Base-by-base conservation (phyloP, 2,113 vertebrate species). In the Stictonetta naevosa region DNA sequence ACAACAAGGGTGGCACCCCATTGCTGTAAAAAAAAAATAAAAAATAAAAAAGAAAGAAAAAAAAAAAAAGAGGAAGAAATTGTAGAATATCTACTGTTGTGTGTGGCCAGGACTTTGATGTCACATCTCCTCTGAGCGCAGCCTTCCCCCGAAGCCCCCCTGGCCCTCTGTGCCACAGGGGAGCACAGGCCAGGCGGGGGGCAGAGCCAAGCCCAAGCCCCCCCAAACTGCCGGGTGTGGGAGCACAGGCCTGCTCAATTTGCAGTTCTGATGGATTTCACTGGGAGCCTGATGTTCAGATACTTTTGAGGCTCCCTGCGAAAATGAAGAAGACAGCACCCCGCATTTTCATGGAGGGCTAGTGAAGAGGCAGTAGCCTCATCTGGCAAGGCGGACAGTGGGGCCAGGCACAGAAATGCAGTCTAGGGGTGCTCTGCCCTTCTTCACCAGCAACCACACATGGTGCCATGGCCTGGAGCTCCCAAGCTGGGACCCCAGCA, bases 1-100 rank as follows among this genome's bases (percentile, higher is more conserved):
- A 1, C 84, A 91, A 59, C 77, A 89, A 82, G 83, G 53, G 80
- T 93, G 80, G 83, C 88, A 95, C 42, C 52, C 42, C 46, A 23
- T 44, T 86, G 34, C 83, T 86, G 33, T 66, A 50, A 46, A 26
- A 26, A 52, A 52, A 52, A 50, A 13, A 50, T 23, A 50, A 13
- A 50, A 38, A 63, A 63, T 28, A 63, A 63, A 38, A 40, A 19
- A 28, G 28, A 26, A 10, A 29, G 19, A 5, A 11, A 56, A 33
- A 40, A 40, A 64, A 40, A 40, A 29, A 5, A 59, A 9, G 13
- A 53, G 14, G 52, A 63, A 18, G 16, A 71, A 62, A 21, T 38
- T 78, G 28, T 38, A 60, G 68, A 48, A 3, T 36, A 50, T 78
- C 62, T 88, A 60, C 73, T 84, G 68, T 68, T 68, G 48, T 81